A percentile compares a stretch with the other conserved stretches of the same genome.
Evolutionary conservation across 2,797 vertebrate species (phyloP).

Genomic region (Gadopsis bispinosus): DNA sequence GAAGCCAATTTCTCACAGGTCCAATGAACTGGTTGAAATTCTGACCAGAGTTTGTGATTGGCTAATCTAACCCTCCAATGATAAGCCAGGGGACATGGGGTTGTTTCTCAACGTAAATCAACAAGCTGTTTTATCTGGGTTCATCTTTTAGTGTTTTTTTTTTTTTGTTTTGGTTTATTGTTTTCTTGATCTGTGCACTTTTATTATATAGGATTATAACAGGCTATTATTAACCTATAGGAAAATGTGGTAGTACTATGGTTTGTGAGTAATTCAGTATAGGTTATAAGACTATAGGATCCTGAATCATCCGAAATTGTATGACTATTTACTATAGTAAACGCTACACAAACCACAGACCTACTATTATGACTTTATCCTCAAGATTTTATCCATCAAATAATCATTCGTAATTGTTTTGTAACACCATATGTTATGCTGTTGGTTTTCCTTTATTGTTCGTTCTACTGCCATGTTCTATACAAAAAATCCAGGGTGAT

Average conservation of each 20-base stretch:
- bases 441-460: conserved; percentile 88
- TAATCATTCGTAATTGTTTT: conserved; percentile 73
- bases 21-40: conserved; percentile 69
- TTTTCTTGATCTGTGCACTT: conserved; percentile 93
- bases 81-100: conserved; percentile 60
- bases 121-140: conserved; percentile 66
- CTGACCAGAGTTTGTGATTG: conserved; percentile 47
- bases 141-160: conserved; percentile 58
- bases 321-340: conserved; percentile 56
- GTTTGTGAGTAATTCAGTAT: conserved; percentile 84
- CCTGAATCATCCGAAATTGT: conserved; percentile 71
- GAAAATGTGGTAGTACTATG: conserved; percentile 86
- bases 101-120: conserved; percentile 70
- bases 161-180: conserved; percentile 62
- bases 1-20: conserved; percentile 88
- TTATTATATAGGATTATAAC: conserved; percentile 91
- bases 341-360: conserved; percentile 71
- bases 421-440: conserved; percentile 86
- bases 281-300: conserved; percentile 62
- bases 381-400: conserved; percentile 76
- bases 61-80: conserved; percentile 60
- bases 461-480: conserved; percentile 94
- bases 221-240: conserved; percentile 85
- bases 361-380: conserved; percentile 70
- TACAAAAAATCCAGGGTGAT: conserved; percentile 96